These are phyloP conservation scores for Esox niger DNA, from an alignment of 2,113 vertebrate species.

Conservation along the genomic window DNA sequence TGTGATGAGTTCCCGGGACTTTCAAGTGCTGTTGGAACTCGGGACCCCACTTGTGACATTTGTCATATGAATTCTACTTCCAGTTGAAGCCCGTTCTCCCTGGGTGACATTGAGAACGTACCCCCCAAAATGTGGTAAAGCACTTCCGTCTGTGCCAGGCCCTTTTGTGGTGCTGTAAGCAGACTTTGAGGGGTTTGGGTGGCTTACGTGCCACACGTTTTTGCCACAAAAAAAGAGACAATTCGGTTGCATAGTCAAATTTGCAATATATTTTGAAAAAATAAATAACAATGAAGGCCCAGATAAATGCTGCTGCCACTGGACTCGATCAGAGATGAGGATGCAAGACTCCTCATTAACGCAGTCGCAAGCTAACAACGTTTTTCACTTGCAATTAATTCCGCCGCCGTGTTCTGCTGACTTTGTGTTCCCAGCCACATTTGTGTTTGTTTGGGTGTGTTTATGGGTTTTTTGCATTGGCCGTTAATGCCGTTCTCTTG, in stretches of 20 bases:
- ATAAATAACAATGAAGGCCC: too few relatives aligned
- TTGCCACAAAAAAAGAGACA: constrained; percentile 11
- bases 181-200: constrained; percentile 25
- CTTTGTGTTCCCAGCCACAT: constrained; percentile 33
- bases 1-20: constrained; percentile 71
- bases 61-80: constrained; percentile 68
- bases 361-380: too few relatives aligned
- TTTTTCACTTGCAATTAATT: constrained; percentile 28
- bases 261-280: constrained; percentile 39
- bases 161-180: background rate
- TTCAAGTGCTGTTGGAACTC: constrained; percentile 62
- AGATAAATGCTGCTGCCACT: too few relatives aligned
- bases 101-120: constrained; percentile 43
- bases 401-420: constrained; percentile 36
- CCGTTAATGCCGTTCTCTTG: constrained; percentile 65
- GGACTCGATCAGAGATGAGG: too few relatives aligned
- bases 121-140: constrained; percentile 43
- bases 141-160: constrained; percentile 16
- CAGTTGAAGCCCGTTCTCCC: constrained; percentile 46
- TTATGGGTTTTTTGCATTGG: constrained; percentile 43
- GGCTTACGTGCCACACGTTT: constrained; percentile 16
- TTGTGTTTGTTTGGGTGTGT: constrained; percentile 38
- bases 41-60: constrained; percentile 53
- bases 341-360: too few relatives aligned
- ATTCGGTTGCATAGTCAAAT: constrained; percentile 34